Base-by-base conservation (phyloP, 2,888 invertebrate species). In the Ectobius pallidus region DNA sequence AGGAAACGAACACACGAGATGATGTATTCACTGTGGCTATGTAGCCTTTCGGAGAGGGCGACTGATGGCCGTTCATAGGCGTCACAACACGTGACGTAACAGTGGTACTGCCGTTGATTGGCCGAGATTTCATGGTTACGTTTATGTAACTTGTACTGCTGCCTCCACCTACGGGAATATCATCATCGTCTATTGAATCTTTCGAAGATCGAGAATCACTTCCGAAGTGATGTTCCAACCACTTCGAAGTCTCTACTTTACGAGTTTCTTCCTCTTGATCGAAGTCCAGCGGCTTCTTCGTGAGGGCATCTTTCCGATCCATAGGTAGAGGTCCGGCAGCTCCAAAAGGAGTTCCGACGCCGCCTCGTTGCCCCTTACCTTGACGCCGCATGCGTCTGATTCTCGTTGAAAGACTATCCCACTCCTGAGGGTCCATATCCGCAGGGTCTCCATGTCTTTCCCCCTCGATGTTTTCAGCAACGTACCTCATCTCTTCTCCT, bases 191-290 rank as follows among this genome's bases (percentile, higher is more conserved):
- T 70, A 89, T 85, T 14, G 92, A 92, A 77, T 90, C 89, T 77
- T 89, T 89, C 0, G 93, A 93, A 0, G 92, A 92, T 16, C 90
- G 88, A 1, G 93, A 93, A 76, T 94, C 94, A 81, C 93, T 93
- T 68, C 95, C 95, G 80, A 96, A 95, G 82, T 96, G 95, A 80
- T 92, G 92, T 80, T 95, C 95, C 70, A 95, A 86, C 95, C 95
- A 95, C 84, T 94, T 94, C 76, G 93, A 94, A 0, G 95, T 95
- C 85, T 95, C 95, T 77, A 92, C 91, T 83, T 95, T 95, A 74
- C 95, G 88, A 6, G 94, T 94, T 82, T 94, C 93, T 82, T 95
- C 95, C 81, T 95, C 95, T 79, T 93, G 90, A 80, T 94, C 94
- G 79, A 94, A 91, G 83, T 95, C 94, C 75, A 94, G 84, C 0